Conservation (phyloP, 2,113 vertebrate genomes). For the Atrichornis clamosus region DNA sequence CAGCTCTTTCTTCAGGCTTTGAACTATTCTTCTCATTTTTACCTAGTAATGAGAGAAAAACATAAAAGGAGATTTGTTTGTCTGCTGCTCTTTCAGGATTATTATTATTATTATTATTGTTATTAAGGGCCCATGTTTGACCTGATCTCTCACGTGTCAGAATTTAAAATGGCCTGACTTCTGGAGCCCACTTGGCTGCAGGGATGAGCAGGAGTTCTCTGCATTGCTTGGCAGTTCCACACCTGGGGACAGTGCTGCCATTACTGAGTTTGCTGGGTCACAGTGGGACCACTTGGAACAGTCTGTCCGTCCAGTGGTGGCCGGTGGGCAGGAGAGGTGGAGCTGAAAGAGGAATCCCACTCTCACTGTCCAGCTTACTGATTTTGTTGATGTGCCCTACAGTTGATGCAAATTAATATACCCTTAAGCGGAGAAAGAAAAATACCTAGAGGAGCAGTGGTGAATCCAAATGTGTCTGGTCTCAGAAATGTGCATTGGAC, state of each 20-base stretch:
- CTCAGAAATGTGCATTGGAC: background rate
- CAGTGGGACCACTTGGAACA: rapidly evolving
- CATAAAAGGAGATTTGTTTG: background rate
- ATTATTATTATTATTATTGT: background rate
- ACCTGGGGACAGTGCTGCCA: background rate
- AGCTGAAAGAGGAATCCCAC: background rate
- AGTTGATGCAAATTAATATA: background rate
- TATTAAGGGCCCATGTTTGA: background rate
- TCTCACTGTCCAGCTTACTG: background rate
- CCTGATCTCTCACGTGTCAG: background rate
- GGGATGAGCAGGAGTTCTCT: background rate
- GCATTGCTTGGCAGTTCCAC: background rate
- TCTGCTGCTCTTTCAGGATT: background rate
- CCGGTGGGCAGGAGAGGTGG: background rate
- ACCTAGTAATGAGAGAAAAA: slow-evolving; percentile 18
- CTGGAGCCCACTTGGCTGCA: background rate
- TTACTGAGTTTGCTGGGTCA: background rate
- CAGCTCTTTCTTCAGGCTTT: slow-evolving; percentile 50
- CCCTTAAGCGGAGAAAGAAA: background rate
- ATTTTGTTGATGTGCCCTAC: background rate
- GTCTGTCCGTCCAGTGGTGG: background rate
- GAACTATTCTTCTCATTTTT: slow-evolving; percentile 28
- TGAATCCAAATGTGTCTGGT: background rate
- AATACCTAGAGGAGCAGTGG: background rate
- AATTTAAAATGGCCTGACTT: background rate